Evolutionary conservation across 2,797 vertebrate species (phyloP).

Genomic region (Sebastes diploproa): DNA sequence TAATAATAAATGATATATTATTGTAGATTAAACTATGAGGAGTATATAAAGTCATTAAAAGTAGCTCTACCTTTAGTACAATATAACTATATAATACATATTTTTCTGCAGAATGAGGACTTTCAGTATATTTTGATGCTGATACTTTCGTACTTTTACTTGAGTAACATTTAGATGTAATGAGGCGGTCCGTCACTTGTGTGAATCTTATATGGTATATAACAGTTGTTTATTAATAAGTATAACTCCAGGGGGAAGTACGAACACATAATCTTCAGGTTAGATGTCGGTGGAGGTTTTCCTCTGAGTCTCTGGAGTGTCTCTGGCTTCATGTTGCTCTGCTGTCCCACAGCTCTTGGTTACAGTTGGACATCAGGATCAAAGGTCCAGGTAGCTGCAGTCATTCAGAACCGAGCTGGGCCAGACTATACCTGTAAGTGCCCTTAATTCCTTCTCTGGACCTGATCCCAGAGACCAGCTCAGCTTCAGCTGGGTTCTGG

Average conservation of each 20-base stretch:
- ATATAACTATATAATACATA: not conserved
- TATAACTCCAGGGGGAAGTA: no score
- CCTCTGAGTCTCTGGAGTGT: not conserved
- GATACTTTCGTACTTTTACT: not conserved
- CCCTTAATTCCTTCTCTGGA: slow-evolving; percentile 67
- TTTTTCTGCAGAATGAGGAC: not conserved
- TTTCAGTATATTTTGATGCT: not conserved
- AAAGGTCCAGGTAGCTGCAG: slow-evolving; percentile 50
- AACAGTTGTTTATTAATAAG: not conserved
- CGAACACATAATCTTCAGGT: not conserved
- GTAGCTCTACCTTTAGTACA: no score
- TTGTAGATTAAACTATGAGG: no score
- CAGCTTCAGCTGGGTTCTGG: slow-evolving; percentile 45
- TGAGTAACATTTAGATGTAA: not conserved
- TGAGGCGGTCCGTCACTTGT: not conserved
- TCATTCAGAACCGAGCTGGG: slow-evolving; percentile 62
- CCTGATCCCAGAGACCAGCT: slow-evolving; percentile 46
- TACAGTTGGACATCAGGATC: slow-evolving; percentile 53
- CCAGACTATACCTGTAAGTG: slow-evolving; percentile 41
- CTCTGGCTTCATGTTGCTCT: not conserved
- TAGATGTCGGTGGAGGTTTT: not conserved
- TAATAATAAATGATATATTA: no score
- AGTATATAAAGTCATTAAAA: no score
- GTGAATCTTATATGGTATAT: not conserved
- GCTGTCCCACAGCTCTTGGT: slow-evolving; percentile 63